Conservation (phyloP, 2,888 invertebrate species). For the Perithous albicinctus region DNA sequence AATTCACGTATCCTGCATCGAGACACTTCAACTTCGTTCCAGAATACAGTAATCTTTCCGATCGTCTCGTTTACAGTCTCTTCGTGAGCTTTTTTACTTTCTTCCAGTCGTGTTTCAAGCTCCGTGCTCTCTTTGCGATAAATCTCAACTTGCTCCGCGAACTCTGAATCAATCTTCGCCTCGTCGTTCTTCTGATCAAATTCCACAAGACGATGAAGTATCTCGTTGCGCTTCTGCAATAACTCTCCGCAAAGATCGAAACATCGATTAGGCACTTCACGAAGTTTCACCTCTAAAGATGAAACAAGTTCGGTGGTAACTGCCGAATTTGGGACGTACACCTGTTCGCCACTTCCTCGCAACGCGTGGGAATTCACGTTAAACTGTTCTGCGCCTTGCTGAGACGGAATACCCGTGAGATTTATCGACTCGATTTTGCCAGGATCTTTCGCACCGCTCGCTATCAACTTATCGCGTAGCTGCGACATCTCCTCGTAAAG, state of each 20-base stretch:
- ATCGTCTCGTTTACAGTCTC: conserved; percentile 63
- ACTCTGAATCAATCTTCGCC: conserved; percentile 38
- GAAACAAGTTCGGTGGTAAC: conserved; percentile 69
- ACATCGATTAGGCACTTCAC: conserved; percentile 63
- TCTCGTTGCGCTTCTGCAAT: conserved; percentile 69
- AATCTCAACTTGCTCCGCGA: conserved; percentile 56
- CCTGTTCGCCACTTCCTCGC: conserved; percentile 37
- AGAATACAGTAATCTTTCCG: conserved; percentile 50
- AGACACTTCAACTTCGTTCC: conserved; percentile 57
- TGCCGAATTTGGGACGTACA: conserved; percentile 47
- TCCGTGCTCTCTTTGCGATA: conserved; percentile 58
- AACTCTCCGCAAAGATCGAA: conserved; percentile 69
- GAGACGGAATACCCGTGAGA: conserved; percentile 33
- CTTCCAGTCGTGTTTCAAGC: conserved; percentile 65
- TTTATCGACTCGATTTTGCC: conserved; percentile 76
- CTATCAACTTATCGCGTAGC: conserved; percentile 78
- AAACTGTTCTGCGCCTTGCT: conserved; percentile 7
- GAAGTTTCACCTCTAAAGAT: conserved; percentile 69
- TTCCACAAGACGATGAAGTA: conserved; percentile 66
- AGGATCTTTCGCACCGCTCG: conserved; percentile 77
- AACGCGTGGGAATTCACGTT: conserved; percentile 40
- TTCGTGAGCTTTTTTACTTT: conserved; percentile 52
- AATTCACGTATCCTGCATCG: conserved; percentile 63
- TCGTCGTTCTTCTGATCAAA: conserved; percentile 42
- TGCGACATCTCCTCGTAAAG: conserved; percentile 76